These are phyloP conservation scores for Epinephelus awoara DNA, from an alignment of 2,797 vertebrate genomes.

Conservation along the genomic window DNA sequence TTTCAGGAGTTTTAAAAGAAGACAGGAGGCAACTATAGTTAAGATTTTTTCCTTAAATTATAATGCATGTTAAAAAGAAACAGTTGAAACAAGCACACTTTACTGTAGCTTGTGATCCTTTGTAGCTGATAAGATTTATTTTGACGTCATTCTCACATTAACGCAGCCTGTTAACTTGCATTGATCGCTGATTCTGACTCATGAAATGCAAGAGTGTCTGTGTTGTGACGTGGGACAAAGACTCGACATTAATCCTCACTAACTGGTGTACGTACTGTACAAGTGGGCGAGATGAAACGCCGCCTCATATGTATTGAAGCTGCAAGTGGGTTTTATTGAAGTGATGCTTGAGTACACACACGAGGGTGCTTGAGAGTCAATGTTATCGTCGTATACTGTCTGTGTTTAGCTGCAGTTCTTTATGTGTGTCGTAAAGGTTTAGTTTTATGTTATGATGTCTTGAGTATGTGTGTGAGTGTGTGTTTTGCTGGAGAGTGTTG, in stretches of 20 bases:
- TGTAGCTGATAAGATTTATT: conserved; percentile 15
- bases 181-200: conserved; percentile 13
- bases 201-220: conserved; percentile 33
- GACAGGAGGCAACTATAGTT: background rate
- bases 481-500: conserved; percentile 93
- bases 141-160: background rate
- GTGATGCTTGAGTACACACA: conserved; percentile 33
- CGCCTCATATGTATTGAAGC: conserved; percentile 6
- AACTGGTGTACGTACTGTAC: background rate
- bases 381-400: conserved; percentile 7
- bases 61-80: conserved; percentile 15
- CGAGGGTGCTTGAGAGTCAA: conserved; percentile 22
- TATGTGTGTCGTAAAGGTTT: conserved; percentile 39
- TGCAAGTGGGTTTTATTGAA: conserved; percentile 1
- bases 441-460: conserved; percentile 58
- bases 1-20: conserved; percentile 31
- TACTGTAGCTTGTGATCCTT: conserved; percentile 1
- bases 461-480: conserved; percentile 78
- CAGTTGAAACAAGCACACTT: background rate
- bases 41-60: background rate
- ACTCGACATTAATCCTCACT: background rate
- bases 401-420: conserved; percentile 38
- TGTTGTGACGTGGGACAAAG: conserved; percentile 16
- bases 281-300: conserved; percentile 20
- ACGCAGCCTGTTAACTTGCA: conserved; percentile 31